Evolutionary conservation across 2,113 vertebrate species (phyloP), one percentile per base, ranked within the genome.

Genomic region (Dipodomys merriami): DNA sequence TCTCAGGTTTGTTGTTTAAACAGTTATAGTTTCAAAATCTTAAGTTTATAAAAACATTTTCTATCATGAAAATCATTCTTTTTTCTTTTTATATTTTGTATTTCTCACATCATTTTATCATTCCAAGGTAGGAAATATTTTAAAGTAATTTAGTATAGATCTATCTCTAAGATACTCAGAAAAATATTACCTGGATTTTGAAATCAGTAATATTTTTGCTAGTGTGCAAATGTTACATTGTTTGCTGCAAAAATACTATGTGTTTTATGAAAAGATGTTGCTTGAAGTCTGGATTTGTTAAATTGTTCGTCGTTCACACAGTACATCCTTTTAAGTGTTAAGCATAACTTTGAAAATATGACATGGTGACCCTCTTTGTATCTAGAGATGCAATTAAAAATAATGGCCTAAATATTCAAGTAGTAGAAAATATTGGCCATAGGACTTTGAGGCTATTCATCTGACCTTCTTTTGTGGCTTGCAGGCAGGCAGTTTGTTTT

Each of bases 21-120:
- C 95, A 96, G 95, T 96, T 97, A 95, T 94, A 97, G 88, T 95
- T 96, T 96, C 95, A 97, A 96, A 97, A 89, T 92, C 97, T 98
- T 98, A 96, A 77, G 86, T 97, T 98, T 98, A 98, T 95, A 97
- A 97, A 97, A 97, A 98, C 97, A 94, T 96, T 98, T 97, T 97
- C 95, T 97, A 91, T 97, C 96, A 97, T 96, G 53, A 96, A 97
- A 98, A 97, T 96, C 91, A 97, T 96, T 97, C 53, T 95, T 97
- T 98, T 97, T 97, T 96, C 97, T 97, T 93, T 94, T 95, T 97
- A 74, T 97, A 97, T 97, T 97, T 97, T 97, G 95, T 95, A 96
- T 97, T 16, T 79, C 64, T 69, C 65, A 39, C 12, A 69, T 69
- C 1, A 78, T 64, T 44, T 90, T 96, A 95, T 96, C 94, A 97